Evolutionary conservation across 2,797 vertebrate genomes (phyloP).

Genomic region (Eidolon dupreanum): DNA sequence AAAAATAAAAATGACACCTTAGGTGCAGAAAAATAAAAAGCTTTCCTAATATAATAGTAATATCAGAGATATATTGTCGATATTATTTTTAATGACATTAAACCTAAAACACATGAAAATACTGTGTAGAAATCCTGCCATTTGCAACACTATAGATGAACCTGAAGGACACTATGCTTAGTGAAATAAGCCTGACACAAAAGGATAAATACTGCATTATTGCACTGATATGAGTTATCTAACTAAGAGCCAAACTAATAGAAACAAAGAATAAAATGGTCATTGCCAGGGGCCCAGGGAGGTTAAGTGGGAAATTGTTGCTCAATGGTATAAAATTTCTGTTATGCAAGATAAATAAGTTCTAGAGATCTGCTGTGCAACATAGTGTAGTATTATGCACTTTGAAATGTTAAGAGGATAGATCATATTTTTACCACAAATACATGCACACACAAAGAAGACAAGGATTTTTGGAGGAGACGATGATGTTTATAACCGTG

Average conservation of each 20-base stretch:
- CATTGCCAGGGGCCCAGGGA: too few relatives aligned
- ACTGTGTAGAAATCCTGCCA: not conserved
- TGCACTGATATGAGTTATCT: not conserved
- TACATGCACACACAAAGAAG: not conserved
- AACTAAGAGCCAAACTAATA: not conserved
- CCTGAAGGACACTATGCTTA: not conserved
- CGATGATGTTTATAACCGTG: not conserved
- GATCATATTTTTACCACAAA: not conserved
- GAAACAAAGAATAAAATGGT: not conserved
- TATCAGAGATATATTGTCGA: not conserved
- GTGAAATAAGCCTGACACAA: not conserved
- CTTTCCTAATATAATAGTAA: not conserved
- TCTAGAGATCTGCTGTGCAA: not conserved
- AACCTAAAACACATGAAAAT: not conserved
- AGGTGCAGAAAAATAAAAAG: not conserved
- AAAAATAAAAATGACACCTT: not conserved
- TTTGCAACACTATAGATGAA: not conserved
- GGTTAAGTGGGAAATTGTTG: not conserved
- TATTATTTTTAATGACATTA: not conserved
- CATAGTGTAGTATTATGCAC: not conserved
- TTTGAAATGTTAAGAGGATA: not conserved
- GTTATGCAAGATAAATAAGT: not conserved
- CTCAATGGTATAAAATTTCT: not conserved
- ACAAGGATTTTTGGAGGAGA: not conserved
- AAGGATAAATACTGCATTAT: not conserved